These are phyloP conservation scores for Scolopax mira DNA, from an alignment of 2,113 vertebrate genomes.

Conservation along the genomic window DNA sequence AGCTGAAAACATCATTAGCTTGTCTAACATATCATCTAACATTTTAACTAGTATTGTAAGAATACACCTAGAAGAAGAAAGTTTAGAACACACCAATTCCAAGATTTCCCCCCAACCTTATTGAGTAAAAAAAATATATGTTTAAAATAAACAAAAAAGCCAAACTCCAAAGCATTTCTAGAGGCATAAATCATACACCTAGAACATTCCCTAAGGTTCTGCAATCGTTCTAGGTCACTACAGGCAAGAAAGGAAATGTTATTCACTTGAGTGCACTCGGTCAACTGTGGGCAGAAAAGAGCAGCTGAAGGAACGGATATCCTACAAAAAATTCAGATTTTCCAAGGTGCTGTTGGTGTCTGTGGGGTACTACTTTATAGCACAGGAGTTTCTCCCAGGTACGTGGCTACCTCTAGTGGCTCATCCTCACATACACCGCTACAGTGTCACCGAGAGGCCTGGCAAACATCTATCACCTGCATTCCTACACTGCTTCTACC, in stretches of 20 bases:
- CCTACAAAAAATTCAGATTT: neutral
- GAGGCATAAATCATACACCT: neutral
- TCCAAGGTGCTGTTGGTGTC: neutral
- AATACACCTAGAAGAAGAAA: neutral
- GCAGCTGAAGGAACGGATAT: neutral
- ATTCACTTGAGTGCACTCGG: rapidly evolving
- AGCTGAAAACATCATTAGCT: neutral
- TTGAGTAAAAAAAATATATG: neutral
- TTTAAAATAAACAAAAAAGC: neutral
- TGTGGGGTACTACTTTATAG: neutral
- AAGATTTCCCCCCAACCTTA: neutral
- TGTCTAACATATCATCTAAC: neutral
- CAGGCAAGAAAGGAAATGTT: neutral
- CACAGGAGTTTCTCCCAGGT: neutral
- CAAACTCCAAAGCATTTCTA: neutral
- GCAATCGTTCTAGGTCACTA: neutral
- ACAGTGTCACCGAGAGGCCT: neutral
- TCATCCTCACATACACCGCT: neutral
- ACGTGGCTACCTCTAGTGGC: neutral
- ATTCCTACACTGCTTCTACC: neutral
- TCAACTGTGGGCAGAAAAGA: neutral
- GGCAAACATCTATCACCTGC: neutral
- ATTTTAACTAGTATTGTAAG: neutral
- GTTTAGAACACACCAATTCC: neutral
- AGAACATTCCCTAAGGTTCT: neutral